A percentile compares a stretch with the other conserved stretches of the same genome.
Conservation (phyloP, 2,888 invertebrate species). For the Monochamus alternatus region DNA sequence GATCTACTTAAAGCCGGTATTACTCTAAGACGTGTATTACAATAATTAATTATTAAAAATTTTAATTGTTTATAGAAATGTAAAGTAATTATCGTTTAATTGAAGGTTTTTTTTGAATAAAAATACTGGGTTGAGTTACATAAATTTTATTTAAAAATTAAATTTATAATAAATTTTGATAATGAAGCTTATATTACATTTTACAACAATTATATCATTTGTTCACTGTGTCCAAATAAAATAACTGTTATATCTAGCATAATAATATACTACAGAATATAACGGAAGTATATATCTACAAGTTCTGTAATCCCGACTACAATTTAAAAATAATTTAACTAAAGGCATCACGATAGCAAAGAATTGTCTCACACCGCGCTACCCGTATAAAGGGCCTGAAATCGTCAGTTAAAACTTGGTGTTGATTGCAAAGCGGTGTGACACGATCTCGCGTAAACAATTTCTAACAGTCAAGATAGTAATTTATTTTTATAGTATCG, state of each 20-base stretch:
- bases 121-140: slow-evolving; percentile 50
- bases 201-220: slow-evolving; percentile 56
- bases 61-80: too few species aligned
- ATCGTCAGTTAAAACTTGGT: background rate
- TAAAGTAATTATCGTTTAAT: too few species aligned
- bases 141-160: slow-evolving; percentile 64
- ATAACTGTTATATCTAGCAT: slow-evolving; percentile 50
- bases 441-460: slow-evolving; percentile 18
- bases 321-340: slow-evolving; percentile 47
- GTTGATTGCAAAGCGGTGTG: slow-evolving; percentile 15
- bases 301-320: slow-evolving; percentile 42
- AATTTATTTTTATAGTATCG: slow-evolving; percentile 34
- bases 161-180: slow-evolving; percentile 63
- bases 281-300: slow-evolving; percentile 52
- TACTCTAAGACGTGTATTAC: too few species aligned
- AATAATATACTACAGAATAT: slow-evolving; percentile 41
- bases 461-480: slow-evolving; percentile 43
- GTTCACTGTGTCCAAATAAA: slow-evolving; percentile 52
- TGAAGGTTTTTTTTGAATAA: background rate
- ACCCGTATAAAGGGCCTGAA: background rate
- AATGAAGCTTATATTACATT: slow-evolving; percentile 64
- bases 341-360: slow-evolving; percentile 48
- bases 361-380: slow-evolving; percentile 40
- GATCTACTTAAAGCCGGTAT: too few species aligned
- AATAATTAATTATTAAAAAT: too few species aligned